Percentiles rank a stretch among this genome's conserved stretches.
Conservation (phyloP, 2,888 invertebrate species). For the Cryptocephalus primarius region DNA sequence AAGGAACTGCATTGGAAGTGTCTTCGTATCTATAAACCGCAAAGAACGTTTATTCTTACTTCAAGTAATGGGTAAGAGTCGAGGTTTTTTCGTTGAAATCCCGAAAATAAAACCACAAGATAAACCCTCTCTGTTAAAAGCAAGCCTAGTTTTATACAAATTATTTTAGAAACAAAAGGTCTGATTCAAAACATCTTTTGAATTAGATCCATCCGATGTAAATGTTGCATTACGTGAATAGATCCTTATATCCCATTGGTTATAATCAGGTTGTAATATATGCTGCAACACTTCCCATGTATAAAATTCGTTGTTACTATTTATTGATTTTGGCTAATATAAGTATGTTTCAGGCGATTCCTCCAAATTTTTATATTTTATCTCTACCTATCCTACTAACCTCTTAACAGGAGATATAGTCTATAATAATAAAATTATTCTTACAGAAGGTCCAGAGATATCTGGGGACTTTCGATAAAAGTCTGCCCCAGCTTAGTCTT, state of each 20-base stretch:
- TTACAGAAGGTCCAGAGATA: constrained; percentile 55
- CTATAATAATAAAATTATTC: constrained; percentile 18
- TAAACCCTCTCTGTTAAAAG: no score
- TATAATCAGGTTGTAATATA: no score
- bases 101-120: no score
- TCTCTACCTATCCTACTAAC: background rate
- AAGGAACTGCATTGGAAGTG: constrained; percentile 59
- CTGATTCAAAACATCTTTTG: background rate
- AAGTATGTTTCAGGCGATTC: no score
- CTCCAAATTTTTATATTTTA: background rate
- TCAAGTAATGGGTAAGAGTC: background rate
- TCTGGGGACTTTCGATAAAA: constrained; percentile 75
- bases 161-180: no score
- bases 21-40: constrained; percentile 52
- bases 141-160: no score
- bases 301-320: no score
- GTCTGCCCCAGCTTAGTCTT: constrained; percentile 60
- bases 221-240: background rate
- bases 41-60: background rate
- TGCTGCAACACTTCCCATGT: no score
- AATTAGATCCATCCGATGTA: background rate
- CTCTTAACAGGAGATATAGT: constrained; percentile 24
- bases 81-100: background rate
- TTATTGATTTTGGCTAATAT: no score
- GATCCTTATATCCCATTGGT: no score